Percentiles rank a stretch among this genome's conserved stretches.
Conservation (phyloP, 2,797 vertebrate species). For the Halcyon smyrnensis region DNA sequence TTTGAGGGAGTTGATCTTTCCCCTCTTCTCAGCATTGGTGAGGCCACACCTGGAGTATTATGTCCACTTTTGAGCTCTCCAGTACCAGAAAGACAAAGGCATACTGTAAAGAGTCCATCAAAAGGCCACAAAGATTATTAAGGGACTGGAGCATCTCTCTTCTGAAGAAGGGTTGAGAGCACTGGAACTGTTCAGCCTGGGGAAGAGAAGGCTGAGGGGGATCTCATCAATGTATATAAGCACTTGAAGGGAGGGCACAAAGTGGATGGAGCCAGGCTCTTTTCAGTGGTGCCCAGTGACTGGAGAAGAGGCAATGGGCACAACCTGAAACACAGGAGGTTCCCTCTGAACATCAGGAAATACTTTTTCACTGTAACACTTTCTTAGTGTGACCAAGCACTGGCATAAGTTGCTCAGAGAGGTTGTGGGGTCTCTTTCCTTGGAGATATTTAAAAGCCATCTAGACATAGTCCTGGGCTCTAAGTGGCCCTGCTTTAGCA, state of each 20-base stretch:
- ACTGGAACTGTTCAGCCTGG: not conserved
- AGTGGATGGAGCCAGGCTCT: rapidly evolving
- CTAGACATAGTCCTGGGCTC: not conserved
- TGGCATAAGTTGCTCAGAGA: not conserved
- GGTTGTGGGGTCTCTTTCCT: not conserved
- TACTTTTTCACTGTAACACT: not conserved
- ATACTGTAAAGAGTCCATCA: not conserved
- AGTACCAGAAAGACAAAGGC: not conserved
- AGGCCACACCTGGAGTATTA: not conserved
- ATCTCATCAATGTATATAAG: not conserved
- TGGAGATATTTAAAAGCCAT: not conserved
- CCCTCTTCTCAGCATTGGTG: not conserved
- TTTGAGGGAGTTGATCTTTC: not conserved
- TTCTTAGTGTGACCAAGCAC: not conserved
- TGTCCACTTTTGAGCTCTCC: rapidly evolving
- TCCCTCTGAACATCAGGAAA: not conserved
- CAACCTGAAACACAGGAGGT: not conserved
- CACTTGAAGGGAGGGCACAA: not conserved
- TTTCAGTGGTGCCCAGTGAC: not conserved
- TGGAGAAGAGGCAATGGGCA: rapidly evolving
- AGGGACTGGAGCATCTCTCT: rapidly evolving
- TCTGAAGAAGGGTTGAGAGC: not conserved
- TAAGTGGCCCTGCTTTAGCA: not conserved
- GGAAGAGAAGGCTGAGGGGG: not conserved
- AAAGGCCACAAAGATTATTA: not conserved